Evolutionary conservation across 92 coral and sea anemone genomes (phyloP).

Genomic region (Epizoanthus fatuus): DNA sequence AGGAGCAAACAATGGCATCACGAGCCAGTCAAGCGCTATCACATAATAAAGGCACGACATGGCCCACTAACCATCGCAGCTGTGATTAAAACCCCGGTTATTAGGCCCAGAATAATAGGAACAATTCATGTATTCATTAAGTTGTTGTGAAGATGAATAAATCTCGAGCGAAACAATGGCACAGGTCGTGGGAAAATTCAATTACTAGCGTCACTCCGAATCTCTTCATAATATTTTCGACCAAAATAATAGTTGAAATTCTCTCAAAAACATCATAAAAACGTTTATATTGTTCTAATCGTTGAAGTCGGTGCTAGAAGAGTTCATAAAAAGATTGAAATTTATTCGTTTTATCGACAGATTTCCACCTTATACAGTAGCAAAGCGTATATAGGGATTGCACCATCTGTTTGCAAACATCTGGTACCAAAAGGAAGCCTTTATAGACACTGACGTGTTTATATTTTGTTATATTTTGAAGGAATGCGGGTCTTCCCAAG

Average conservation of each 20-base stretch:
- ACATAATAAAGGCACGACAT: not conserved
- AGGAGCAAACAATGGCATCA: constrained; percentile 24
- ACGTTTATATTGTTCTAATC: not conserved
- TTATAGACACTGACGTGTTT: not conserved
- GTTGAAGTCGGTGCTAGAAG: not conserved
- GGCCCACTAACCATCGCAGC: constrained; percentile 25
- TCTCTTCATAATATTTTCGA: constrained; percentile 7
- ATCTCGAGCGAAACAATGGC: constrained; percentile 27
- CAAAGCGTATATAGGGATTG: not conserved
- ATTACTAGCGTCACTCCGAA: constrained; percentile 5
- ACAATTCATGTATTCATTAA: constrained; percentile 26
- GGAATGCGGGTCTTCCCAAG: not conserved
- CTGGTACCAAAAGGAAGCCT: not conserved
- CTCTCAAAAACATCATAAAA: not conserved
- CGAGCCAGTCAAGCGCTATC: constrained; percentile 21
- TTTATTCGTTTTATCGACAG: not conserved
- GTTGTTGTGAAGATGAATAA: constrained; percentile 29
- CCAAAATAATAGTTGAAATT: not conserved
- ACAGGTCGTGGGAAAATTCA: constrained; percentile 48
- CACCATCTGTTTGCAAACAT: constrained; percentile 10
- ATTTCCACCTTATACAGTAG: not conserved
- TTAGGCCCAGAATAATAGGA: constrained; percentile 14
- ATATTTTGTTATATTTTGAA: not conserved
- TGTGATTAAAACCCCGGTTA: constrained; percentile 47
- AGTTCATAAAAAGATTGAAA: not conserved